These are phyloP conservation scores for Drymodes brunneopygia DNA, from an alignment of 2,113 vertebrate genomes.

Conservation along the genomic window DNA sequence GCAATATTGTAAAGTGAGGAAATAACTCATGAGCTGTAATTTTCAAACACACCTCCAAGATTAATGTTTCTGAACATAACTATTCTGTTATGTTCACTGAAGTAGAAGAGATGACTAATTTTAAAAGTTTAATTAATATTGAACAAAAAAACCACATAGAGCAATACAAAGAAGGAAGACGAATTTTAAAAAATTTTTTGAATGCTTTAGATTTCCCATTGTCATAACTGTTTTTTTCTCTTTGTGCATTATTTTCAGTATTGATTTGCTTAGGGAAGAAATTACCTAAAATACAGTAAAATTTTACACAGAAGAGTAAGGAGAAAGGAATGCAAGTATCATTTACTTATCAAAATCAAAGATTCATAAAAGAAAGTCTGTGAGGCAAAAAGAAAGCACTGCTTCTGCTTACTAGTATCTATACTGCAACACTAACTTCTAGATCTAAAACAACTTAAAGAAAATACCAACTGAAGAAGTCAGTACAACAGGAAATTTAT, in stretches of 20 bases:
- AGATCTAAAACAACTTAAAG: background rate
- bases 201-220: background rate
- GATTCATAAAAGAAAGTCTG: background rate
- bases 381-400: background rate
- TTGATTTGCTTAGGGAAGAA: background rate
- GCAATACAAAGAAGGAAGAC: background rate
- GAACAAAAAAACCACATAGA: background rate
- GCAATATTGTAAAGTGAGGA: background rate
- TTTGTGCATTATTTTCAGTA: background rate
- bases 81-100: background rate
- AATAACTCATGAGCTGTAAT: background rate
- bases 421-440: background rate
- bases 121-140: background rate
- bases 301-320: background rate
- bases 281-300: background rate
- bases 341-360: background rate
- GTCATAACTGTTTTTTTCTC: background rate
- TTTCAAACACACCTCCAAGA: background rate
- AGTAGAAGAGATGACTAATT: background rate
- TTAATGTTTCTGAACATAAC: background rate
- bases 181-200: background rate
- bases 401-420: background rate
- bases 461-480: background rate
- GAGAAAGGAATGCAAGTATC: background rate
- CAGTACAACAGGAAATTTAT: background rate